Percentiles rank a stretch among this genome's conserved stretches.
Conservation (phyloP, 2,888 invertebrate species). For the Mellilla xanthometata region DNA sequence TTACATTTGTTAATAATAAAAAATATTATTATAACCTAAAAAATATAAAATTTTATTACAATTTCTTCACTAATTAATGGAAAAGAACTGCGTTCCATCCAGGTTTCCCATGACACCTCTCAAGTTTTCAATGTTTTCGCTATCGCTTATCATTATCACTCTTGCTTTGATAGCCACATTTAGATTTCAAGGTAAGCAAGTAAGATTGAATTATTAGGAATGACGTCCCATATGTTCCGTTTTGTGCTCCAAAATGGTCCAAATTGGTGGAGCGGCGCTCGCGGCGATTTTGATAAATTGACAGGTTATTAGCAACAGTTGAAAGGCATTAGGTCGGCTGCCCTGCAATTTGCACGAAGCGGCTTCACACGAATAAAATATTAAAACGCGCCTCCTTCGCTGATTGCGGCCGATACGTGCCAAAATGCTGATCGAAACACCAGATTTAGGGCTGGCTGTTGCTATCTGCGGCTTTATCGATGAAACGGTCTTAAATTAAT, state of each 20-base stretch:
- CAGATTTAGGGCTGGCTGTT: constrained; percentile 27
- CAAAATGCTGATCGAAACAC: constrained; percentile 43
- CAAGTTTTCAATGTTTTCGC: no score
- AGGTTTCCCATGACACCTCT: no score
- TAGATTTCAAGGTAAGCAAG: no score
- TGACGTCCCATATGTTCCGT: constrained; percentile 38
- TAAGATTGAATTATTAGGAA: no score
- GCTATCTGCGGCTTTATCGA: constrained; percentile 29
- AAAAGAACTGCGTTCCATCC: no score
- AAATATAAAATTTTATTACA: no score
- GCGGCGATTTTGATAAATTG: constrained; percentile 78
- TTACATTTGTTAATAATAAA: no score
- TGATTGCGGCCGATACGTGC: constrained; percentile 67
- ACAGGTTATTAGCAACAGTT: constrained; percentile 83
- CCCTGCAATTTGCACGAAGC: constrained; percentile 78
- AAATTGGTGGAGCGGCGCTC: constrained; percentile 53
- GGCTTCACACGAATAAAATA: constrained; percentile 72
- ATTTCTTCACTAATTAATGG: no score
- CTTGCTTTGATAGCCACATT: no score
- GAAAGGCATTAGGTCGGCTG: constrained; percentile 80
- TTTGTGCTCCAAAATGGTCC: constrained; percentile 51
- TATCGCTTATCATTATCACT: no score
- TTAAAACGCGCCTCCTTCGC: constrained; percentile 62
- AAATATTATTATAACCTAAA: no score
- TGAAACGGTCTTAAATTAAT: constrained; percentile 2